These are phyloP conservation scores for Leptopilina syphax DNA, from an alignment of 2,888 invertebrate species.

Conservation along the genomic window DNA sequence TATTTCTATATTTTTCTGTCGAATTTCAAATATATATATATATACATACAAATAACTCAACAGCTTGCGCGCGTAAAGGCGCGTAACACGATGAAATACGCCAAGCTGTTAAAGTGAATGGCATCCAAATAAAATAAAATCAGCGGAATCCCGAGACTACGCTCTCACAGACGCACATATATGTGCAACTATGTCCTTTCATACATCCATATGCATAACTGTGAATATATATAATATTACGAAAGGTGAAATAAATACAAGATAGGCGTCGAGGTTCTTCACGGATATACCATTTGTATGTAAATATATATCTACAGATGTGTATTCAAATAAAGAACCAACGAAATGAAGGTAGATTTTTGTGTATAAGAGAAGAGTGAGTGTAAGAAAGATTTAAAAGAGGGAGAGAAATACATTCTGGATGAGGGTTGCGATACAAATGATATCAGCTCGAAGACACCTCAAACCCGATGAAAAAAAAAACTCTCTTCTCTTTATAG, in stretches of 20 bases:
- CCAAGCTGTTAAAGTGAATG: constrained; percentile 51
- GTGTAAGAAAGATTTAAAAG: constrained; percentile 12
- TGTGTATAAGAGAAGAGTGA: neutral
- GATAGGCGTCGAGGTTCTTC: constrained; percentile 54
- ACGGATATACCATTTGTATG: constrained; percentile 10
- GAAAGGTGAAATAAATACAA: constrained; percentile 62
- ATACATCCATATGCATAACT: constrained; percentile 29
- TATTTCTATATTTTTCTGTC: constrained; percentile 16
- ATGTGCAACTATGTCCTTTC: neutral
- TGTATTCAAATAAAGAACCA: neutral
- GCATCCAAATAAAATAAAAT: constrained; percentile 56
- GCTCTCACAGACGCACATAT: neutral
- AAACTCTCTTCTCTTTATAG: neutral
- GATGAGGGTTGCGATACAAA: constrained; percentile 33
- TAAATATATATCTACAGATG: neutral
- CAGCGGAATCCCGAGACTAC: constrained; percentile 50
- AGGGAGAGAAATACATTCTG: constrained; percentile 33
- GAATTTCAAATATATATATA: neutral
- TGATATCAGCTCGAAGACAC: constrained; percentile 29
- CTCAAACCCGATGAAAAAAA: constrained; percentile 12
- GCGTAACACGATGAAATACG: constrained; percentile 60
- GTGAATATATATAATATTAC: constrained; percentile 21
- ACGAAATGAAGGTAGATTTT: constrained; percentile 14
- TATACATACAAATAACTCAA: constrained; percentile 2
- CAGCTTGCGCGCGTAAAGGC: constrained; percentile 56